phyloP scores from a whole-genome alignment of 2,797 vertebrate species.

The Sebastes oblongus region DNA sequence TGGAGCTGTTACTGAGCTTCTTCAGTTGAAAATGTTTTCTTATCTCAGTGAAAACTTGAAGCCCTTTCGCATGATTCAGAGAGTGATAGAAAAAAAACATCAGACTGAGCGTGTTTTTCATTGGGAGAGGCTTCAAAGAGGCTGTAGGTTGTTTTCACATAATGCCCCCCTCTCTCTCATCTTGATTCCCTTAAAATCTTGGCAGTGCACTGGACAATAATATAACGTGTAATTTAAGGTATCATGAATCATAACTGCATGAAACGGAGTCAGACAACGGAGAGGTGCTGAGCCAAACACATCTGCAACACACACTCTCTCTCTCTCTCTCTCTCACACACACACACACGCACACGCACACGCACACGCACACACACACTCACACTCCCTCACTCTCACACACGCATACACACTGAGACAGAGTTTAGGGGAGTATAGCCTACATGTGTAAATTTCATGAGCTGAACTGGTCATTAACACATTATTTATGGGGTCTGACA shows the following conservation, averaged over 20 bases:
- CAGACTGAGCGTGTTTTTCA: constrained; percentile 50
- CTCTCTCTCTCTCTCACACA: no score
- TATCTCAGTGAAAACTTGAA: constrained; percentile 39
- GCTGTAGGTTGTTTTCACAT: constrained; percentile 59
- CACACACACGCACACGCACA: no score
- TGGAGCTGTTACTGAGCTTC: constrained; percentile 39
- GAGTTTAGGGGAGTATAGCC: constrained; percentile 17
- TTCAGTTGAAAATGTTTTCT: constrained; percentile 62
- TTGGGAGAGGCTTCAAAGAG: constrained; percentile 61
- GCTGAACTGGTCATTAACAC: constrained; percentile 58
- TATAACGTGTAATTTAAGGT: constrained; percentile 68
- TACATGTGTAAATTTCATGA: constrained; percentile 59
- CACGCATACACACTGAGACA: background rate
- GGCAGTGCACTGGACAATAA: constrained; percentile 57
- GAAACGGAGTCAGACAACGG: constrained; percentile 42
- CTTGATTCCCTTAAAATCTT: constrained; percentile 56
- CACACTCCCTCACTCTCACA: no score
- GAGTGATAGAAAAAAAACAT: constrained; percentile 16
- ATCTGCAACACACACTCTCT: background rate
- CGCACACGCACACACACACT: background rate
- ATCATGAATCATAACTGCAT: constrained; percentile 55
- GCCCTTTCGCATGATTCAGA: constrained; percentile 23
- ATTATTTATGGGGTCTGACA: constrained; percentile 52
- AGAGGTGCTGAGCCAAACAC: constrained; percentile 44
- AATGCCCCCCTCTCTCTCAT: constrained; percentile 45